Evolutionary conservation across 2,888 invertebrate species (phyloP).

Genomic region (Heterodera filipjevi): DNA sequence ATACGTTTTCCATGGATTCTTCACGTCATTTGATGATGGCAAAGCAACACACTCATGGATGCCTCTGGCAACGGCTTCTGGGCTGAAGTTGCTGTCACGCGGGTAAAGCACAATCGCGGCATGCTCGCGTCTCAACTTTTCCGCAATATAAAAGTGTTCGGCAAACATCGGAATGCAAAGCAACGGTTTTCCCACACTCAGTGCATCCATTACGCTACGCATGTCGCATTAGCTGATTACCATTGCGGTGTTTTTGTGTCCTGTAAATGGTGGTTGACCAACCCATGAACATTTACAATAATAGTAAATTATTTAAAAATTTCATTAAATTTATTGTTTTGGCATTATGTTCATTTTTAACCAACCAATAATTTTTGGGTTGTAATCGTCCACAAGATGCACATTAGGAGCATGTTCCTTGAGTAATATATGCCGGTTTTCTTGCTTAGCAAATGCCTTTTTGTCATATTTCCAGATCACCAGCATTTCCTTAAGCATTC

Average conservation of each 20-base stretch:
- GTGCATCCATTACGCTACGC: not conserved
- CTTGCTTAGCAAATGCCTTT: too few relatives aligned
- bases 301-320: too few relatives aligned
- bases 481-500: not conserved
- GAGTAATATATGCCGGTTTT: not conserved
- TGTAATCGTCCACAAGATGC: not conserved
- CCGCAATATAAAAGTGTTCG: constrained; percentile 1
- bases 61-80: not conserved
- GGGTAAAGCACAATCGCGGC: not conserved
- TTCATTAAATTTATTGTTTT: too few relatives aligned
- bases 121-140: not conserved
- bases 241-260: not conserved
- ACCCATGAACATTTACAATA: too few relatives aligned
- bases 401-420: not conserved
- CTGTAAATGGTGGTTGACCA: not conserved
- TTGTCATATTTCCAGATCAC: not conserved
- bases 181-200: not conserved
- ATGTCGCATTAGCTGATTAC: constrained; percentile 3
- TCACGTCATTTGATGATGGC: too few relatives aligned
- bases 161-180: constrained; percentile 2
- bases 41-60: too few relatives aligned
- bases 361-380: not conserved
- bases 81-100: not conserved
- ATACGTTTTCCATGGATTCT: too few relatives aligned
- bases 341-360: too few relatives aligned